Evolutionary conservation across 2,113 vertebrate species (phyloP).

Genomic region (Rhynchopsitta pachyrhyncha): DNA sequence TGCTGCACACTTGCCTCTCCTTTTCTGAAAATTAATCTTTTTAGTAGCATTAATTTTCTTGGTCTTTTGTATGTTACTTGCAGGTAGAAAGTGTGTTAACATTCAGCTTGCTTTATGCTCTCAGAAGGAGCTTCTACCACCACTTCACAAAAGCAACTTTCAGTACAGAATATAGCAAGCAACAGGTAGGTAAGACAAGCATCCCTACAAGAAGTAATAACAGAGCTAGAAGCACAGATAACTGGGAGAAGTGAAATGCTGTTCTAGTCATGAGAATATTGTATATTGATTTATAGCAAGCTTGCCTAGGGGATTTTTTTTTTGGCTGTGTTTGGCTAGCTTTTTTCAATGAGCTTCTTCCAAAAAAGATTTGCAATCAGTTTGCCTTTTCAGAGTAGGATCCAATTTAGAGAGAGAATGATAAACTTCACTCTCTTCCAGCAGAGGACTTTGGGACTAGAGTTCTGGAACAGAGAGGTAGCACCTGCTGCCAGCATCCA

Average conservation of each 20-base stretch:
- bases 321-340: not conserved
- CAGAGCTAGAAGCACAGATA: not conserved
- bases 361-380: slow-evolving; percentile 48
- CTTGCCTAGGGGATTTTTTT: not conserved
- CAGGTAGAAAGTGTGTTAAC: not conserved
- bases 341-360: slow-evolving; percentile 11
- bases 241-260: not conserved
- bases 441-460: slow-evolving; percentile 28
- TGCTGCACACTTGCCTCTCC: not conserved
- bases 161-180: not conserved
- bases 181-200: not conserved
- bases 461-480: slow-evolving; percentile 24
- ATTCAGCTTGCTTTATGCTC: not conserved
- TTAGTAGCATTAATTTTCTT: not conserved
- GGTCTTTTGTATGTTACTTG: not conserved
- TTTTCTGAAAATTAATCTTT: not conserved
- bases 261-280: not conserved
- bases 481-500: not conserved
- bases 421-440: slow-evolving; percentile 29
- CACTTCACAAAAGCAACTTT: not conserved
- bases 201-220: not conserved
- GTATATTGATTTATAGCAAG: not conserved
- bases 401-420: slow-evolving; percentile 40
- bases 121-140: not conserved
- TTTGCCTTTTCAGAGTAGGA: slow-evolving; percentile 26